Evolutionary conservation across 2,888 invertebrate genomes (phyloP), one percentile per base, ranked within the genome.

Genomic region (Podabrus alpinus): DNA sequence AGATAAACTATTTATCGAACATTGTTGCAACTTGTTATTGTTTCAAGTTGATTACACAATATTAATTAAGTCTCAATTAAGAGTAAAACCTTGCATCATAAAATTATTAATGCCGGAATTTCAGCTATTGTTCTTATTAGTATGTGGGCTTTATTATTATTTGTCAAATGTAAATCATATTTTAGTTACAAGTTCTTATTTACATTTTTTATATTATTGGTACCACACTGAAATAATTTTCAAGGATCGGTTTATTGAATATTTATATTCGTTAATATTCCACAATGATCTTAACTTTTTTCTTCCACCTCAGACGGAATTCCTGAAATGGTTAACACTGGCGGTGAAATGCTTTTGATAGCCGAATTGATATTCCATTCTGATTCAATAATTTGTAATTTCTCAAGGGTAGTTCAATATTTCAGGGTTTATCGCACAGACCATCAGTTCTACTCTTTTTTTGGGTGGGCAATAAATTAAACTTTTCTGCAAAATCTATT

Each of bases 101-200:
- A 45, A 45, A 2, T 45, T 45, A 13, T 45, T 45, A 45, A 45
- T 45, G 45, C 15, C 13, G 68, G 15, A 68, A 68, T 25, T 69
- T 59, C 15, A n/a, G 21, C 59, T 59, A 71, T 71, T 71, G 71
- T 71, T 59, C 71, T 45, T 45, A 45, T 16, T 66, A 59, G 59
- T 59, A 45, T 45, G 66, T 66, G 66, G 64, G 13, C 59, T 45
- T 59, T 59, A 66, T 71, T 66, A 59, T 66, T 21, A 64, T 70
- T 25, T 45, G 7, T n/a, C 5, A n/a, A 45, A 45, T 45, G n/a
- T 45, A 45, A 45, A 45, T 45, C 45, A 45, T 45, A 45, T 45
- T 45, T 29, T n/a, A 13, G 45, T n/a, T 45, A 45, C 45, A 45
- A 45, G 45, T 45, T 45, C 45, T 45, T n/a, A 45, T 45, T 45